Evolutionary conservation across 2,797 vertebrate species (phyloP).

Genomic region (Spinus olivaceus): DNA sequence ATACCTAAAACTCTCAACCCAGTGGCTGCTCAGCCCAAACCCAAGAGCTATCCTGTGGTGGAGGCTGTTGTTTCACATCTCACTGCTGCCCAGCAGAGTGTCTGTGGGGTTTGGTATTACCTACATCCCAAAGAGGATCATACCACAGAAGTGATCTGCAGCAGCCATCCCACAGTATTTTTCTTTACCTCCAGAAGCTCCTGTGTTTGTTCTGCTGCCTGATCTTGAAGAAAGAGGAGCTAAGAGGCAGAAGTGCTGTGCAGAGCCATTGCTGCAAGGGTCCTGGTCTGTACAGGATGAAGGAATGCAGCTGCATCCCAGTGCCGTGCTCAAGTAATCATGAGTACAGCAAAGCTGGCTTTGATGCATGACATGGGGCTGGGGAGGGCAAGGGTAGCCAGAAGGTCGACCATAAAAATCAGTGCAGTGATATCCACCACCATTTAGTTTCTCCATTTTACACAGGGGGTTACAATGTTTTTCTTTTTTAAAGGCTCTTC

Average conservation of each 20-base stretch:
- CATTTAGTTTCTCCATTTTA: constrained; percentile 4
- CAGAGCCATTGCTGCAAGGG: not conserved
- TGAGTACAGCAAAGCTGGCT: not conserved
- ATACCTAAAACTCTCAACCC: not conserved
- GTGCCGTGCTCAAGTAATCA: rapidly evolving
- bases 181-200: not conserved
- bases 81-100: not conserved
- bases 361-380: constrained; percentile 21
- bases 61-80: not conserved
- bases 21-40: not conserved
- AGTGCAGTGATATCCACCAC: not conserved
- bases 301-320: not conserved
- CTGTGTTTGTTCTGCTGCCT: not conserved
- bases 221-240: not conserved
- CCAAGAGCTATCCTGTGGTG: not conserved
- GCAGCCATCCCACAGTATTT: not conserved
- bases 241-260: not conserved
- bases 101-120: not conserved
- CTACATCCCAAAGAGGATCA: not conserved
- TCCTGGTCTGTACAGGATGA: not conserved
- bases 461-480: not conserved
- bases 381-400: constrained; percentile 45
- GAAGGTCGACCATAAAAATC: constrained; percentile 20
- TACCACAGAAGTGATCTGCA: not conserved
- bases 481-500: not conserved